These are phyloP conservation scores for Aphidius gifuensis DNA, from an alignment of 1,140 invertebrate genomes.

Conservation along the genomic window DNA sequence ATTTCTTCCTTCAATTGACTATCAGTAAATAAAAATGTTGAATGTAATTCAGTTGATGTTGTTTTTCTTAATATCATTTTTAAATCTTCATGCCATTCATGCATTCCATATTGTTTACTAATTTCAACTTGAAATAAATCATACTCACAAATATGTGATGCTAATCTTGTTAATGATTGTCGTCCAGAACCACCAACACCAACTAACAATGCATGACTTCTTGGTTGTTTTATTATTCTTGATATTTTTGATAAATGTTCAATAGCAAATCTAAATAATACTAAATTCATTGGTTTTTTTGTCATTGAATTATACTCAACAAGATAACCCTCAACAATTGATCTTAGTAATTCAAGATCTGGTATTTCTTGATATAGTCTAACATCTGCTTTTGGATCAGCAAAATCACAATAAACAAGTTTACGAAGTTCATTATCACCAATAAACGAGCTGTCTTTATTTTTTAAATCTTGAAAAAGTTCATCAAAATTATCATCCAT, in stretches of 20 bases:
- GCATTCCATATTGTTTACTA: conserved; percentile 75
- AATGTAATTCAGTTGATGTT: conserved; percentile 79
- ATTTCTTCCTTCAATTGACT: conserved; percentile 91
- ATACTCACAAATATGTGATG: conserved; percentile 91
- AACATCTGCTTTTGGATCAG: conserved; percentile 87
- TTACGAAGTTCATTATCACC: conserved; percentile 79
- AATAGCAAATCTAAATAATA: conserved; percentile 91
- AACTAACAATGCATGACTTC: conserved; percentile 79
- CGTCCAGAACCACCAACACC: conserved; percentile 91
- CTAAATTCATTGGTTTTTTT: conserved; percentile 96
- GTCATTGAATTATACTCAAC: conserved; percentile 94
- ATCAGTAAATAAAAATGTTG: conserved; percentile 88
- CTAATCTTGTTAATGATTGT: conserved; percentile 84
- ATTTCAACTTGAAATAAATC: conserved; percentile 92
- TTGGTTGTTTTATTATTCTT: conserved; percentile 86
- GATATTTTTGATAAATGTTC: conserved; percentile 91
- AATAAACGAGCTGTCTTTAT: conserved; percentile 39
- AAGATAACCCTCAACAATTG: conserved; percentile 86
- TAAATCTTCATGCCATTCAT: conserved; percentile 90
- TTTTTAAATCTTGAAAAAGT: conserved; percentile 47
- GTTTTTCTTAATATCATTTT: conserved; percentile 78
- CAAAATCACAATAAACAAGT: conserved; percentile 93
- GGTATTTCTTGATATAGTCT: conserved; percentile 85
- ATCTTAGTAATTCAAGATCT: conserved; percentile 77
- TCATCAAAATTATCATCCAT: conserved; percentile 53